These are phyloP conservation scores for Sminthurides bifidus DNA, from an alignment of 1,140 invertebrate species.

Conservation along the genomic window DNA sequence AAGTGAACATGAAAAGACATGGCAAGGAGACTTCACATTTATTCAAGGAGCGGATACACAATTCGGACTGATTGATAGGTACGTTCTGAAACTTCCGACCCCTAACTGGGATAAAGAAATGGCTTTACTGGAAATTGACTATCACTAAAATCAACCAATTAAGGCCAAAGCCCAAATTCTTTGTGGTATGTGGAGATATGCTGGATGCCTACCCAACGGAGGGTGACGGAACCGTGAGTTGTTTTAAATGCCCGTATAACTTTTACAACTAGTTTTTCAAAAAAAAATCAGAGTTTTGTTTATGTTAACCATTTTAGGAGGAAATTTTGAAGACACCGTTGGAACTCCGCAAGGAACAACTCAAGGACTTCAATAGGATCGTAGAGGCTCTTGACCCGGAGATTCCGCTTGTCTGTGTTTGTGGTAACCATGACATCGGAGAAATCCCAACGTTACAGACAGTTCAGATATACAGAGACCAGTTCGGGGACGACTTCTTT, in stretches of 20 bases:
- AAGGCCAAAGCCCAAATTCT: constrained; percentile 43
- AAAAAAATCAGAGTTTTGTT: too few relatives aligned
- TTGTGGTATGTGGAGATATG: constrained; percentile 47
- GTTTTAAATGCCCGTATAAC: too few relatives aligned
- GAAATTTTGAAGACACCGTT: constrained; percentile 8
- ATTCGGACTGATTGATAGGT: constrained; percentile 42
- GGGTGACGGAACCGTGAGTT: constrained; percentile 1
- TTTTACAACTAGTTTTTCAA: too few relatives aligned
- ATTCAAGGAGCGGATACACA: constrained; percentile 45
- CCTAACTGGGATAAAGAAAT: constrained; percentile 44
- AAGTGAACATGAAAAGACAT: constrained; percentile 9
- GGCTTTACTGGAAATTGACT: constrained; percentile 33
- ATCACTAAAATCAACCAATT: constrained; percentile 41
- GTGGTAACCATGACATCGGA: constrained; percentile 49
- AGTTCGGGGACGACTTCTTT: constrained; percentile 48
- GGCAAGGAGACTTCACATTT: constrained; percentile 8
- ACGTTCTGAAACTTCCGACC: constrained; percentile 34
- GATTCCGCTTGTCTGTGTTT: constrained; percentile 45
- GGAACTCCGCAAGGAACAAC: constrained; percentile 35
- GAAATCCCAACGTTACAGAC: constrained; percentile 39
- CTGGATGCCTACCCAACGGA: constrained; percentile 41
- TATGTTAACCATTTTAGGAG: constrained; percentile 3
- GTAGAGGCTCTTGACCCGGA: constrained; percentile 38
- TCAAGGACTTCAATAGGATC: constrained; percentile 39
- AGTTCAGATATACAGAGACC: constrained; percentile 36